Conservation (phyloP, 2,888 invertebrate genomes). For the Epirrhoe tristata region DNA sequence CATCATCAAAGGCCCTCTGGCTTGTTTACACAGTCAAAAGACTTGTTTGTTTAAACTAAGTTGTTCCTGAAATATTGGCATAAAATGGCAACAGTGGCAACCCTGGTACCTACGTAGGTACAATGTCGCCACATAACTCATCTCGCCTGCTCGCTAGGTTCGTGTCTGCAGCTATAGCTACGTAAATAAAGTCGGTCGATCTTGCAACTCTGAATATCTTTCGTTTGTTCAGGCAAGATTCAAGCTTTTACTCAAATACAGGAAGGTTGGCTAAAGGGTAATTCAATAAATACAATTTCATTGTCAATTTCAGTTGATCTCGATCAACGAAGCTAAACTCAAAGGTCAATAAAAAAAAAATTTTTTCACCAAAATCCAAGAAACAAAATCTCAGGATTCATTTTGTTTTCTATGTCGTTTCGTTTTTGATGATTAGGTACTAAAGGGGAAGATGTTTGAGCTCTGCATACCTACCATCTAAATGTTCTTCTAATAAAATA, state of each 20-base stretch:
- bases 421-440: too few species aligned
- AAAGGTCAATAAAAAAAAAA: too few species aligned
- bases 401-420: too few species aligned
- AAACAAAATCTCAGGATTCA: too few species aligned
- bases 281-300: slow-evolving; percentile 15
- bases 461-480: slow-evolving; percentile 7
- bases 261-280: slow-evolving; percentile 1
- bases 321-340: neutral
- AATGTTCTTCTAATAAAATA: slow-evolving; percentile 23
- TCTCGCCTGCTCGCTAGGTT: slow-evolving; percentile 11
- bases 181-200: slow-evolving; percentile 23
- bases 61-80: neutral
- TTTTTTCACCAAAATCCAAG: too few species aligned
- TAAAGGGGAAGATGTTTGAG: neutral
- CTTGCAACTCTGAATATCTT: slow-evolving; percentile 11
- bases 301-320: too few species aligned
- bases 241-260: slow-evolving; percentile 3
- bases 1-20: neutral
- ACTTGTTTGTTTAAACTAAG: neutral
- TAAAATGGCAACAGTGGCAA: slow-evolving; percentile 11
- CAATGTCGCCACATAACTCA: slow-evolving; percentile 30
- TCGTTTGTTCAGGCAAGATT: slow-evolving; percentile 13
- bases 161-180: slow-evolving; percentile 17
- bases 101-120: slow-evolving; percentile 12
- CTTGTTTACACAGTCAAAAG: neutral